Evolutionary conservation across 2,888 invertebrate genomes (phyloP), one percentile per base, ranked within the genome.

Genomic region (Heliconius ismenius): DNA sequence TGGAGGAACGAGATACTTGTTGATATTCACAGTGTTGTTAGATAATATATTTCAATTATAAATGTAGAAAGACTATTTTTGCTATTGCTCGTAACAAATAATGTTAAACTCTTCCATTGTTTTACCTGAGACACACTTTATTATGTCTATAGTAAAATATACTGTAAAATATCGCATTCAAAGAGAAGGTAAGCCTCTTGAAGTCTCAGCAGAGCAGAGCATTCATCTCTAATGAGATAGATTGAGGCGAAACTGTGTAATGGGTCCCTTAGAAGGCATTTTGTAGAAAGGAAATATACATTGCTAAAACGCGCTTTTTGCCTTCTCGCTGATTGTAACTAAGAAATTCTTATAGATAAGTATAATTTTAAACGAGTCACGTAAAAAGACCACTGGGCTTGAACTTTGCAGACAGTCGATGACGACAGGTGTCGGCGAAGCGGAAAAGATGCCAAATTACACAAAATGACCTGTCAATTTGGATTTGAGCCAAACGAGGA

Each of bases 361-460:
- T 75, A 73, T 76, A 76, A 78, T 76, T 76, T 62, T 72, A 75
- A 78, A 69, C 76, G 74, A 80, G 77, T 78, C 79, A 82, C 79
- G 79, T 81, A 80, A 81, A 77, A 79, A 78, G 76, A 80, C 77
- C 79, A 80, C 83, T 76, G 78, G 81, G 83, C 81, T 84, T 84
- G 86, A 86, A 87, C 87, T 87, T 85, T 82, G 80, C 82, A 86
- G 84, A 86, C 86, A 85, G 84, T 83, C 85, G 80, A 83, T 83
- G 86, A 86, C 86, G 90, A 89, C 92, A 92, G 92, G 92, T 92
- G 92, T 86, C 86, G 81, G 81, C 82, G 83, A 82, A 83, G 84
- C 83, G 84, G 85, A 88, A 86, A 86, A 84, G 84, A 88, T 91
- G 92, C 91, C 93, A 92, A 92, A 91, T 89, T 83, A 88, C 87